These are phyloP conservation scores for Hyposoter dolosus DNA, from an alignment of 2,888 invertebrate species.

Conservation along the genomic window DNA sequence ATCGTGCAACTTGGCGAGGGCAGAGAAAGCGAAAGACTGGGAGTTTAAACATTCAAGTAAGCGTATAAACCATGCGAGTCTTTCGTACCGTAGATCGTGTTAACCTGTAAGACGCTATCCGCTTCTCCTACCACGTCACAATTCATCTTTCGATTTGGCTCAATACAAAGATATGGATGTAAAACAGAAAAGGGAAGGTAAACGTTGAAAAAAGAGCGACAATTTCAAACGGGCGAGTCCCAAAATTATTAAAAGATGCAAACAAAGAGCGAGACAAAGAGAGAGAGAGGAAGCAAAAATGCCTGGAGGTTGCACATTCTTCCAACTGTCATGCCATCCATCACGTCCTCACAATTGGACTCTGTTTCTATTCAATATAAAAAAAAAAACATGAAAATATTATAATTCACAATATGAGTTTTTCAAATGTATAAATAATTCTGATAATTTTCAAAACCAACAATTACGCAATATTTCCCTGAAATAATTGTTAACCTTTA, in stretches of 20 bases:
- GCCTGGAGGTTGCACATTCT: neutral
- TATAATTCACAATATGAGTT: neutral
- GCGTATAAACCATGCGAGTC: conserved; percentile 81
- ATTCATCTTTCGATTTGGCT: neutral
- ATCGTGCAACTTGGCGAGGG: conserved; percentile 75
- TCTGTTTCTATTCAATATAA: neutral
- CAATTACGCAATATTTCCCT: too few relatives aligned
- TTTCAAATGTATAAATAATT: neutral
- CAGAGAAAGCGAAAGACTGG: conserved; percentile 84
- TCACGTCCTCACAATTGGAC: conserved; percentile 1
- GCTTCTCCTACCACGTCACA: conserved; percentile 47
- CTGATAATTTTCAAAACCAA: neutral
- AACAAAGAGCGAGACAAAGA: neutral
- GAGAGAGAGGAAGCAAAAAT: neutral
- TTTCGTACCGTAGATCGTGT: conserved; percentile 74
- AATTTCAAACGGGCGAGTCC: too few relatives aligned
- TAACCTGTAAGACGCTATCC: conserved; percentile 14
- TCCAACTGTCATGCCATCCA: conserved; percentile 4
- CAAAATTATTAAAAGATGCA: neutral
- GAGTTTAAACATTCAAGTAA: conserved; percentile 78
- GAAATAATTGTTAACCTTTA: too few relatives aligned
- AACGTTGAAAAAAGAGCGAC: neutral
- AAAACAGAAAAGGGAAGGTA: neutral
- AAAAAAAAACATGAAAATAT: neutral
- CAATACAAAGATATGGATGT: neutral